Evolutionary conservation across 2,113 vertebrate species (phyloP).

Genomic region (Zapornia atra): DNA sequence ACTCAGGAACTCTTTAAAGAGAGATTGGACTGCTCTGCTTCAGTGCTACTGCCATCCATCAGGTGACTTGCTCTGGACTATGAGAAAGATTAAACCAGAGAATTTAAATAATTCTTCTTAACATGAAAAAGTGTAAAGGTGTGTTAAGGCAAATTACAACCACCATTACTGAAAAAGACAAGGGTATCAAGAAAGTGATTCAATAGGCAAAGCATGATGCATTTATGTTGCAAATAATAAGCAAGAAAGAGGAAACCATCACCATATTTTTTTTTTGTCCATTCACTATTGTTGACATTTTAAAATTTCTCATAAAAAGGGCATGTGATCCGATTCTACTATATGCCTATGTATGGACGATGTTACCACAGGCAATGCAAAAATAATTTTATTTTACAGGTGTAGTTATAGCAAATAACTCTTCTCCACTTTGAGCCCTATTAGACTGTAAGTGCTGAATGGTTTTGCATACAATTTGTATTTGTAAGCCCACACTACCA

Average conservation of each 20-base stretch:
- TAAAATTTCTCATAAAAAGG: neutral
- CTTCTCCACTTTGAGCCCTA: neutral
- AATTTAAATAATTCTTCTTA: neutral
- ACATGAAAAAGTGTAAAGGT: neutral
- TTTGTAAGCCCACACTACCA: neutral
- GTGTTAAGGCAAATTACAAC: neutral
- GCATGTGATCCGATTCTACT: neutral
- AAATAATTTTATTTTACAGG: neutral
- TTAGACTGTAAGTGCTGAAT: neutral
- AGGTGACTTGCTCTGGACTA: neutral
- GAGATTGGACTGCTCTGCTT: neutral
- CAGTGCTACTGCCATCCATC: neutral
- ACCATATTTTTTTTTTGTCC: neutral
- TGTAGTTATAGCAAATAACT: neutral
- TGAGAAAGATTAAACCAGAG: neutral
- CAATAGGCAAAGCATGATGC: neutral
- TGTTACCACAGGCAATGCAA: neutral
- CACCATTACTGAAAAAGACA: neutral
- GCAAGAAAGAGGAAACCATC: neutral
- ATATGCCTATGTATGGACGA: neutral
- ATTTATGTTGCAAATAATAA: neutral
- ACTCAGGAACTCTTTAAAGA: neutral
- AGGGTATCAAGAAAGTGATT: neutral
- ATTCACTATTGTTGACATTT: neutral
- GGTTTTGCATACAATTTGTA: rapidly evolving